Evolutionary conservation across 2,888 invertebrate species (phyloP), one percentile per base, ranked within the genome.

Genomic region (Frankliniella fusca): DNA sequence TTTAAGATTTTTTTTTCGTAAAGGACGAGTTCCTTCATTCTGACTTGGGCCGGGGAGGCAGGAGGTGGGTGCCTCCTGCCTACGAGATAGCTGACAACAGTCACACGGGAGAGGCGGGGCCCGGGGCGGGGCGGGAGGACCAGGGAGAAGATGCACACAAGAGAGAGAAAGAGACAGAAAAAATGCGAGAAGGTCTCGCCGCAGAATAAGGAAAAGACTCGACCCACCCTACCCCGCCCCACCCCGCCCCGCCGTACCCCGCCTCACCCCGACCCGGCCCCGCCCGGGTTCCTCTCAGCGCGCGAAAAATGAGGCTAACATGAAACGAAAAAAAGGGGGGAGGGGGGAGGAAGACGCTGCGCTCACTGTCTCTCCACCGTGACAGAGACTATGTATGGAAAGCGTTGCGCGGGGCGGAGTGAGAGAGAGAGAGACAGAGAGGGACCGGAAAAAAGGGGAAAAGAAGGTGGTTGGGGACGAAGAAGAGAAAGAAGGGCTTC

Each of bases 361-460:
- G 61, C 61, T 7, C 61, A 18, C 61, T 15, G 20, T n/a, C 61
- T 15, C 61, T 15, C 61, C 61, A 61, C 61, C 54, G 1, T 11
- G 61, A 76, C 70, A 76, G 70, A 27, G 27, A 76, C 70, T 76
- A 11, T 11, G 70, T 76, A 76, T 76, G 70, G 70, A 76, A 76
- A 76, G 70, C 27, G 70, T 12, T 38, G n/a, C 54, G 54, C 8
- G 7, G 18, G 61, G 18, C 15, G n/a, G 61, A 12, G 61, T 18
- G 61, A 15, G 61, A 15, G 61, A 61, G 61, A 61, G 61, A 61
- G 61, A 61, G 61, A 15, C 18, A 15, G 61, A 18, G 54, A 18
- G 54, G 8, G 18, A 9, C 15, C 5, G 18, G 8, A 54, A 18
- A 54, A 18, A 54, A 54, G 18, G 2, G 54, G 54, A 18, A 54